phyloP scores from a whole-genome alignment of 1,140 invertebrate species.

The Hylaeus volcanicus region DNA sequence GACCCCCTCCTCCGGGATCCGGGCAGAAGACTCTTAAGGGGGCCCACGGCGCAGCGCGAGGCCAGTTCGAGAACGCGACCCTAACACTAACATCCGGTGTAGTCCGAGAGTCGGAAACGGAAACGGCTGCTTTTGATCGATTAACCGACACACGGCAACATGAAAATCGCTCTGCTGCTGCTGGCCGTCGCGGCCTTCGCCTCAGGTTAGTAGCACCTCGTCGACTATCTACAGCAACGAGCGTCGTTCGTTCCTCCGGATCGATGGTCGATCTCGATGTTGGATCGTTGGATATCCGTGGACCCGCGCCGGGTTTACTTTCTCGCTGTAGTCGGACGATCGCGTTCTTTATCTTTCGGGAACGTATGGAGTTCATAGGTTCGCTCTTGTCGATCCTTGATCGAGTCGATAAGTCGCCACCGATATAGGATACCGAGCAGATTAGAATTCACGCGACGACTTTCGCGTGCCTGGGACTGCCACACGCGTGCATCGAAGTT shows the following conservation, averaged over 20 bases:
- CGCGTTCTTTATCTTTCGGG: too few species aligned
- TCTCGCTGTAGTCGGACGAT: too few species aligned
- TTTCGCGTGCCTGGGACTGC: too few species aligned
- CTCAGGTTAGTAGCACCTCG: conserved; percentile 71
- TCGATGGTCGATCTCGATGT: neutral
- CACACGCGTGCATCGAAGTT: neutral
- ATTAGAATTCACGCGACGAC: too few species aligned
- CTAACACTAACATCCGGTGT: conserved; percentile 79
- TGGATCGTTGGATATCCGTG: neutral
- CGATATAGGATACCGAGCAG: too few species aligned
- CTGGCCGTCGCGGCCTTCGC: conserved; percentile 71
- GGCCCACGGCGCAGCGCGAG: conserved; percentile 75
- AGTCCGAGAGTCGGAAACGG: conserved; percentile 68
- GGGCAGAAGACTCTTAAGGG: conserved; percentile 79
- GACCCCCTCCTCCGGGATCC: conserved; percentile 74
- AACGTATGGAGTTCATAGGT: too few species aligned
- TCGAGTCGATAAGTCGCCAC: too few species aligned
- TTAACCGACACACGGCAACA: conserved; percentile 68
- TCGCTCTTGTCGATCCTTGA: too few species aligned
- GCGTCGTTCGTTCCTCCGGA: neutral
- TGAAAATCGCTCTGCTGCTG: conserved; percentile 75
- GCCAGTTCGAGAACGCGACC: conserved; percentile 80
- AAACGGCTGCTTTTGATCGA: conserved; percentile 64
- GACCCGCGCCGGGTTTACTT: too few species aligned
- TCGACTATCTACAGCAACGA: neutral